Evolutionary conservation across 2,888 invertebrate genomes (phyloP).

Genomic region (Coecobrya sp.): DNA sequence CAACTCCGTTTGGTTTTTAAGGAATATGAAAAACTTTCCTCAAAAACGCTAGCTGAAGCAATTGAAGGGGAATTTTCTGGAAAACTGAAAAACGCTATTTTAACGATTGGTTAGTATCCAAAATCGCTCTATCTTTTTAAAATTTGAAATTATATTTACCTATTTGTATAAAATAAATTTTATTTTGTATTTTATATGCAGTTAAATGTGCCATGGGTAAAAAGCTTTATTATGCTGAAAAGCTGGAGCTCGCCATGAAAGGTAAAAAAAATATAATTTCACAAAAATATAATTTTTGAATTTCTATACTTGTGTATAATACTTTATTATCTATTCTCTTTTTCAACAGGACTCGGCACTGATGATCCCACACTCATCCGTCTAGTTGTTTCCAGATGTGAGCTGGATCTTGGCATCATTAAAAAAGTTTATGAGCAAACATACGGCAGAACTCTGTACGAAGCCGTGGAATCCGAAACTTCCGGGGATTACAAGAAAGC

Average conservation of each 20-base stretch:
- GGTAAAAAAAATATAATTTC: conserved; percentile 87
- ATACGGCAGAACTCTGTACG: conserved; percentile 73
- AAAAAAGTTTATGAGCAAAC: conserved; percentile 76
- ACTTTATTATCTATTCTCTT: too few species aligned
- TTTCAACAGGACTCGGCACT: conserved; percentile 77
- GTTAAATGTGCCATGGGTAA: conserved; percentile 84
- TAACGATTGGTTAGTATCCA: conserved; percentile 91
- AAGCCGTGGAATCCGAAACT: conserved; percentile 81
- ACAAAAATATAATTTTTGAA: too few species aligned
- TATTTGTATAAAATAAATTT: too few species aligned
- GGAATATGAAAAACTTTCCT: conserved; percentile 91
- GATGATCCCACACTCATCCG: conserved; percentile 81
- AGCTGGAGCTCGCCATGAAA: conserved; percentile 85
- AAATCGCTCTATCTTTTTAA: too few species aligned
- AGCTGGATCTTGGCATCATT: conserved; percentile 78
- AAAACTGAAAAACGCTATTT: conserved; percentile 91
- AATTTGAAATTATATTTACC: too few species aligned
- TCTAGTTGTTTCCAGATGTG: conserved; percentile 80
- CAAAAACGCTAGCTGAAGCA: conserved; percentile 92
- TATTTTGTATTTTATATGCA: conserved; percentile 32
- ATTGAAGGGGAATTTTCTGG: conserved; percentile 90
- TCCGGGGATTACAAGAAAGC: conserved; percentile 82
- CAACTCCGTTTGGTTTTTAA: conserved; percentile 89
- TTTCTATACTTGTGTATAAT: too few species aligned
- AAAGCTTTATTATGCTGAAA: conserved; percentile 82